Conservation (phyloP, 1,140 invertebrate species). For the Agrypnia vestita region DNA sequence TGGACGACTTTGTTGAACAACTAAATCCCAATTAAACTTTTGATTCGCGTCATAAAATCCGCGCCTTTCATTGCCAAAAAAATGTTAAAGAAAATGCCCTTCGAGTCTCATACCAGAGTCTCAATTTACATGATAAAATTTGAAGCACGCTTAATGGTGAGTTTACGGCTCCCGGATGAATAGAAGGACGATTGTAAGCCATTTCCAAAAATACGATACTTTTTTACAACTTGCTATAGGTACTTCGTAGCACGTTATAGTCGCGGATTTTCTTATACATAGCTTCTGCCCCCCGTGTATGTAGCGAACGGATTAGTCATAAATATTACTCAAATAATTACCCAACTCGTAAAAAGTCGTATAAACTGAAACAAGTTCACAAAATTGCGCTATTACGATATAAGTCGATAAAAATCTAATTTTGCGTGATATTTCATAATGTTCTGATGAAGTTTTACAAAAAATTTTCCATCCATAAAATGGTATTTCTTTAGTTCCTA, state of each 20-base stretch:
- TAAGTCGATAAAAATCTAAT: conserved; percentile 28
- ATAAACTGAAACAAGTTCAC: conserved; percentile 37
- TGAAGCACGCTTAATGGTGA: conserved; percentile 56
- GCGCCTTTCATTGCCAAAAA: conserved; percentile 36
- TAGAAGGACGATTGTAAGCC: conserved; percentile 50
- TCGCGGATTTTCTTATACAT: conserved; percentile 12
- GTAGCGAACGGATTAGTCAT: conserved; percentile 23
- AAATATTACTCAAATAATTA: conserved; percentile 44
- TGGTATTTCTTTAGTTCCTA: neutral
- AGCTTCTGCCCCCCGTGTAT: neutral
- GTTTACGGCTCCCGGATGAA: conserved; percentile 56
- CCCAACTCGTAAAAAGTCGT: conserved; percentile 37
- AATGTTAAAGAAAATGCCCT: conserved; percentile 27
- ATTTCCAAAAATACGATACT: conserved; percentile 56
- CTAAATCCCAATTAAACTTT: conserved; percentile 53
- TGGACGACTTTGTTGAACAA: neutral
- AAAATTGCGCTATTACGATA: neutral
- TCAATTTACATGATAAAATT: conserved; percentile 59
- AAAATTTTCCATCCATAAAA: conserved; percentile 15
- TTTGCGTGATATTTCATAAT: conserved; percentile 20
- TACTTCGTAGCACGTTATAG: conserved; percentile 47
- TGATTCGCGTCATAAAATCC: conserved; percentile 55
- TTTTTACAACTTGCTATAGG: conserved; percentile 57
- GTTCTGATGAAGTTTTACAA: neutral
- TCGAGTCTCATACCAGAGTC: conserved; percentile 28